Percentiles rank a stretch among this genome's conserved stretches.
These are phyloP conservation scores for Hydrolagus affinis DNA, from an alignment of 2,113 vertebrate species.

Conservation along the genomic window DNA sequence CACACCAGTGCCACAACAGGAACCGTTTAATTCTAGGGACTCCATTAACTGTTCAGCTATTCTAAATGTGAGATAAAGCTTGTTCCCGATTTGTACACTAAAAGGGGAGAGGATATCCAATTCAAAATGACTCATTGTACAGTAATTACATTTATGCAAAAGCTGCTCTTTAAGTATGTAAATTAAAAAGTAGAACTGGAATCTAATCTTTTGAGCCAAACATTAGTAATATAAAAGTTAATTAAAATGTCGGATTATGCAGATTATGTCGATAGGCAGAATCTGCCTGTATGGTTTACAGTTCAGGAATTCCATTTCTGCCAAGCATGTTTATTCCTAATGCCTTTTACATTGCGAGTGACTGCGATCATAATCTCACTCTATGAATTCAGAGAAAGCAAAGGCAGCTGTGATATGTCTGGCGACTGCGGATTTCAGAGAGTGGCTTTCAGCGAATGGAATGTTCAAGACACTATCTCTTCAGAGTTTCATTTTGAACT, in stretches of 20 bases:
- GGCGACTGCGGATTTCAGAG: neutral
- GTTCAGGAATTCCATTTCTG: slow-evolving; percentile 5
- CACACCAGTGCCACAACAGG: neutral
- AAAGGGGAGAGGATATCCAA: slow-evolving; percentile 39
- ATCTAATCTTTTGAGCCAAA: slow-evolving; percentile 41
- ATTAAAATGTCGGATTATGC: slow-evolving; percentile 43
- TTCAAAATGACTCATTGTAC: neutral
- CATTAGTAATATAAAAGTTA: slow-evolving; percentile 34
- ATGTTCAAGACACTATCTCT: neutral
- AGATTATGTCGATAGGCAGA: slow-evolving; percentile 32
- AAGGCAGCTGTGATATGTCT: neutral
- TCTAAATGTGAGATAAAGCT: slow-evolving; percentile 45
- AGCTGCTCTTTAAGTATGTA: slow-evolving; percentile 43
- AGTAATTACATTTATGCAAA: slow-evolving; percentile 55
- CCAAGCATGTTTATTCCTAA: neutral
- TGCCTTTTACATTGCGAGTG: neutral
- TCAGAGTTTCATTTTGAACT: neutral
- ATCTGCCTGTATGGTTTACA: neutral
- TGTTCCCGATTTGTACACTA: slow-evolving; percentile 47
- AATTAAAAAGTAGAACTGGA: slow-evolving; percentile 39
- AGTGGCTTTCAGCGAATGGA: neutral
- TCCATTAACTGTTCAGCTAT: neutral
- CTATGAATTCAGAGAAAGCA: neutral
- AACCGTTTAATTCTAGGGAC: neutral
- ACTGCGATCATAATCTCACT: slow-evolving; percentile 24